Evolutionary conservation across 2,113 vertebrate species (phyloP).

Genomic region (Polyodon spathula): DNA sequence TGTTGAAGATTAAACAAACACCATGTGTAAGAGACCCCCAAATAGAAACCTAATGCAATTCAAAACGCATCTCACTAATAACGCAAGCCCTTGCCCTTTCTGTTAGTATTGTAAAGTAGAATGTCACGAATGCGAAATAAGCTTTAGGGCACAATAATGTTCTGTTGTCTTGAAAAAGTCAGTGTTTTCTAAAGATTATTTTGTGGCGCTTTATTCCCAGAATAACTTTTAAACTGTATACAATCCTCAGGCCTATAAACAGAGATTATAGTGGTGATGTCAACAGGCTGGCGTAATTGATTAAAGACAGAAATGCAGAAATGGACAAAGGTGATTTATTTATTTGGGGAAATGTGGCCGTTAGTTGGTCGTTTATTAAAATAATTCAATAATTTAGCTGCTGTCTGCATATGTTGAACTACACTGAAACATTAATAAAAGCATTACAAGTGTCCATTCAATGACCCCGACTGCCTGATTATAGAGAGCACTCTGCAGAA

Average conservation of each 20-base stretch:
- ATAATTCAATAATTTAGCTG: slow-evolving; percentile 8
- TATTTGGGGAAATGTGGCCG: neutral
- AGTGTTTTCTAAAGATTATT: neutral
- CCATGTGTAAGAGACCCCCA: neutral
- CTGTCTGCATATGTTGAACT: slow-evolving; percentile 1
- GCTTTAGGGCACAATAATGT: neutral
- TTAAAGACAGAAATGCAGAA: slow-evolving; percentile 16
- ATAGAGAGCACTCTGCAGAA: neutral
- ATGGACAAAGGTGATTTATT: slow-evolving; percentile 1
- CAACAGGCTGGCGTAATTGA: slow-evolving; percentile 8
- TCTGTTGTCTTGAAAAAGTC: neutral
- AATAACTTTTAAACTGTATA: neutral
- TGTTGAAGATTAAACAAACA: neutral
- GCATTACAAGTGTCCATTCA: neutral
- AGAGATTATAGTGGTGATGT: slow-evolving; percentile 4
- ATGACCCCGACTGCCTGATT: neutral
- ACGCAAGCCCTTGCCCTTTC: neutral
- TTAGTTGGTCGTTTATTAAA: slow-evolving; percentile 1
- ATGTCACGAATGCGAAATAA: neutral
- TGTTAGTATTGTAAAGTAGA: neutral
- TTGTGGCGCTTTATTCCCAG: neutral
- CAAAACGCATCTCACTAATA: too few species aligned
- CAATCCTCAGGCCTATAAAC: neutral
- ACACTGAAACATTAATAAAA: slow-evolving; percentile 4
- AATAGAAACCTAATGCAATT: neutral